Evolutionary conservation across 1,140 invertebrate genomes (phyloP), one percentile per base, ranked within the genome.

Genomic region (Paralvinella palmiformis): DNA sequence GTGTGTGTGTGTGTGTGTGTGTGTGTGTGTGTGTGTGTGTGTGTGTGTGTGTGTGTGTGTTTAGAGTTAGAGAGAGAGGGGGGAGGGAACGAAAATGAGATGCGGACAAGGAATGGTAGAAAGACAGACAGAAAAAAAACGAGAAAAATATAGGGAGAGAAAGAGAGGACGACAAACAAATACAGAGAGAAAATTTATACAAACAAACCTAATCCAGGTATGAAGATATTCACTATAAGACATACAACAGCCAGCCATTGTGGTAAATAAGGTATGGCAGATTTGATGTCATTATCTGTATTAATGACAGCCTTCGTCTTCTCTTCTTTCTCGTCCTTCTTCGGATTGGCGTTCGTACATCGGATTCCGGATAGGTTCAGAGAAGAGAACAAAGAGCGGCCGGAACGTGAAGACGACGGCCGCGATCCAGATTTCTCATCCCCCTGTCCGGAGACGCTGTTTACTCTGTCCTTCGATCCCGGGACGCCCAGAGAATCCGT

Each of bases 211-310:
- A 87, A 84, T 70, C 93, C 93, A 2, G 93, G 93, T 32, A 92
- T 73, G 44, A 94, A 70, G 37, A 93, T 84, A 75, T 96, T 96
- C 75, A 90, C 87, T 17, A 93, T 73, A 32, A 94, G 84, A 76
- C 91, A 95, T 65, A 92, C 85, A 85, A 90, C 89, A 2, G 93
- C 92, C 29, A 94, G 80, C 15, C 85, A 85, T 3, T 91, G 76
- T 7, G 93, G 92, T 68, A 96, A 82, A 69, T 91, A 89, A 0
- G 93, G 93, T 67, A 96, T 93, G 10, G 91, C 91, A 27, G 87
- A 91, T 72, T 89, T 88, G 86, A 93, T 92, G 68, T 89, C 83
- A 0, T 90, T 91, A 59, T 86, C 86, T 73, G 90, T 70, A 50
- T 64, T 72, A 41, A 31, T 41, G 20, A n/a, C 63, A 15, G 32